Percentiles rank a stretch among this genome's conserved stretches.
Evolutionary conservation across 2,888 invertebrate species (phyloP).

Genomic region (Stenolophus ochropezus): DNA sequence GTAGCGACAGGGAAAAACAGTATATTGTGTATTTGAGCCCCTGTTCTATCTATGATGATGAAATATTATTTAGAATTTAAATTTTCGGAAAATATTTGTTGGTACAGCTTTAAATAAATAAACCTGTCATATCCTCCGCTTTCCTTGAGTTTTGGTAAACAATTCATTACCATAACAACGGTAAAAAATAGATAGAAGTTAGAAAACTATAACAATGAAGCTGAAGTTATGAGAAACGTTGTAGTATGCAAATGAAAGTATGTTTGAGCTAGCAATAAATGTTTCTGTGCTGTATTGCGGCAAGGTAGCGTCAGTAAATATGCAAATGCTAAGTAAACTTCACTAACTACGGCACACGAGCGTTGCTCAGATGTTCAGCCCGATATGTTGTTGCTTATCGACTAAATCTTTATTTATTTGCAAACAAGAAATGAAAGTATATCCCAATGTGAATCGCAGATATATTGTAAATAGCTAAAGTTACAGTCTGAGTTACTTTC

Average conservation of each 20-base stretch:
- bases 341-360: neutral
- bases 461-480: no score
- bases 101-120: no score
- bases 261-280: slow-evolving; percentile 46
- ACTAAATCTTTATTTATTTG: neutral
- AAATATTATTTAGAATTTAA: no score
- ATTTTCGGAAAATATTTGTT: no score
- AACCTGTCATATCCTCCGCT: neutral
- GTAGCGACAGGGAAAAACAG: no score
- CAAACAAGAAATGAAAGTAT: no score
- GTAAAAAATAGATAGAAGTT: neutral
- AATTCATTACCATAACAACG: neutral
- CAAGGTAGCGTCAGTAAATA: neutral
- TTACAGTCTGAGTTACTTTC: no score
- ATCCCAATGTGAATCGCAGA: no score
- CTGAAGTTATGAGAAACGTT: neutral
- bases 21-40: no score
- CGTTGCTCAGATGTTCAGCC: neutral
- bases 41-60: no score
- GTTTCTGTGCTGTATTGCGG: slow-evolving; percentile 17
- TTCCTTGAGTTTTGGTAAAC: neutral
- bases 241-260: slow-evolving; percentile 17
- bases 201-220: neutral
- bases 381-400: neutral
- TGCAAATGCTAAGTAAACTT: slow-evolving; percentile 44